Conservation (phyloP, 2,113 vertebrate genomes). For the Clupea harengus region DNA sequence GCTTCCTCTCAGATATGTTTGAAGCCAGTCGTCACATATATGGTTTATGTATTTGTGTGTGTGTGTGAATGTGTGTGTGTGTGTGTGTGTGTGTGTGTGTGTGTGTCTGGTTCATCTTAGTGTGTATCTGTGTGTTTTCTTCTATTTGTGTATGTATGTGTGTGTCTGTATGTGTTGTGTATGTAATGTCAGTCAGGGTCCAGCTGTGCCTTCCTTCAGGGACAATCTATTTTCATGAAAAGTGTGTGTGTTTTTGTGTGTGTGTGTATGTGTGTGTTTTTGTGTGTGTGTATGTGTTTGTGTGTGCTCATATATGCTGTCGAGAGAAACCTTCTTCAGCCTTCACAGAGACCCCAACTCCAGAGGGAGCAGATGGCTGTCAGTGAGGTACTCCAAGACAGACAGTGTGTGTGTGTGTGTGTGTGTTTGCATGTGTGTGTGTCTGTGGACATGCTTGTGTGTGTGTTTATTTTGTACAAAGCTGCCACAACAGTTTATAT, state of each 20-base stretch:
- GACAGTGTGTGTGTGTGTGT: neutral
- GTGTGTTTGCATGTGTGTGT: neutral
- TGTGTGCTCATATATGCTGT: neutral
- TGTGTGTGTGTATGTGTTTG: neutral
- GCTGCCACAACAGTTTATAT: neutral
- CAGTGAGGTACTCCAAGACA: neutral
- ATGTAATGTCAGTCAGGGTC: neutral
- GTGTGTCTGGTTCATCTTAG: neutral
- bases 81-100: too few relatives aligned
- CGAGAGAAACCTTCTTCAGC: neutral
- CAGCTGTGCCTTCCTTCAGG: neutral
- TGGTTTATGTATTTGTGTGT: neutral
- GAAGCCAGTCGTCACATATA: neutral
- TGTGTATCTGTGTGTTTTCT: neutral
- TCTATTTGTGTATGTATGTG: neutral
- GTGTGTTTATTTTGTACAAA: neutral
- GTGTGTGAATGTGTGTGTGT: neutral
- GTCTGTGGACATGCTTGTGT: neutral
- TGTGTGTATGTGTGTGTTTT: neutral
- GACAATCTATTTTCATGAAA: conserved; percentile 1
- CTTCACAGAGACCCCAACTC: neutral
- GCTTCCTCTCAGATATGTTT: neutral
- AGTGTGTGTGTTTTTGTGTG: neutral
- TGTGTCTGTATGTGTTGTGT: neutral
- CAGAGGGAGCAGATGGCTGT: neutral